These are phyloP conservation scores for Rhipidura dahli DNA, from an alignment of 2,113 vertebrate species.

Conservation along the genomic window DNA sequence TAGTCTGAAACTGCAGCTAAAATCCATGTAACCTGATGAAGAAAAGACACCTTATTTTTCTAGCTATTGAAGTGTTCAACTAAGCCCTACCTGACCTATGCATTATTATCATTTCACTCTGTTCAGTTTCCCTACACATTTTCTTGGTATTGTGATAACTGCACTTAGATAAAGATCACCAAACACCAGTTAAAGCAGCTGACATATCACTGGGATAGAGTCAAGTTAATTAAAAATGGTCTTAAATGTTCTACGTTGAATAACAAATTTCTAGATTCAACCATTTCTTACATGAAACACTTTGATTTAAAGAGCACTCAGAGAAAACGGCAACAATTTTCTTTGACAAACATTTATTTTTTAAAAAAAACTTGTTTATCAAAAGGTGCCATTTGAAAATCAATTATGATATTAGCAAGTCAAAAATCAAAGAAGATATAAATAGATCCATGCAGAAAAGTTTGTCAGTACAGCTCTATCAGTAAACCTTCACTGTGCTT, in stretches of 20 bases:
- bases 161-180: neutral
- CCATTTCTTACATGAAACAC: neutral
- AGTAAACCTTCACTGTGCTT: neutral
- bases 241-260: neutral
- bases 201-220: neutral
- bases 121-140: neutral
- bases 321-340: neutral
- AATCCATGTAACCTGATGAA: neutral
- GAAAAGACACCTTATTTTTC: neutral
- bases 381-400: neutral
- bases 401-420: neutral
- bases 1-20: neutral
- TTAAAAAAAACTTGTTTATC: neutral
- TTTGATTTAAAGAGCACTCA: neutral
- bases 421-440: neutral
- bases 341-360: neutral
- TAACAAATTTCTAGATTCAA: neutral
- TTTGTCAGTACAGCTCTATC: neutral
- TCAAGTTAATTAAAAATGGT: neutral
- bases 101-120: neutral
- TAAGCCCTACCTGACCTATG: neutral
- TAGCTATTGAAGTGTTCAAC: neutral
- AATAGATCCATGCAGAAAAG: neutral
- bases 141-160: neutral
- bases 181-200: neutral